These are phyloP conservation scores for Amphiprion percula DNA, from an alignment of 2,113 vertebrate genomes.

Conservation along the genomic window DNA sequence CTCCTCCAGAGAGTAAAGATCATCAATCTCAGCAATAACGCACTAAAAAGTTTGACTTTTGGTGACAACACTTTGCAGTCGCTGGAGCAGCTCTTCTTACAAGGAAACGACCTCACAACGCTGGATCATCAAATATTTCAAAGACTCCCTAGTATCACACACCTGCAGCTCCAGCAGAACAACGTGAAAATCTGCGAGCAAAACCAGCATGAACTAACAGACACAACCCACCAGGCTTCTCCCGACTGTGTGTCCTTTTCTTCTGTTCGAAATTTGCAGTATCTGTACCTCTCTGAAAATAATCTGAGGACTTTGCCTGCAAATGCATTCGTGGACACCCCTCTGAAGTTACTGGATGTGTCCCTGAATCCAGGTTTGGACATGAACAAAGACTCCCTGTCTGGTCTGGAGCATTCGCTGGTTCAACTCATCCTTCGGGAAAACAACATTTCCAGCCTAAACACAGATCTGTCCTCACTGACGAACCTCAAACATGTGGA, in stretches of 20 bases:
- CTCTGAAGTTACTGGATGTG: slow-evolving; percentile 87
- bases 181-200: slow-evolving; percentile 82
- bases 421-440: slow-evolving; percentile 87
- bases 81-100: slow-evolving; percentile 86
- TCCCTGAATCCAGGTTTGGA: slow-evolving; percentile 89
- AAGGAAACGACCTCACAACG: slow-evolving; percentile 84
- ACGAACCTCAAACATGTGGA: slow-evolving; percentile 88
- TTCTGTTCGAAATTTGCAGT: slow-evolving; percentile 77
- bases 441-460: slow-evolving; percentile 85
- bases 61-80: slow-evolving; percentile 59
- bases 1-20: slow-evolving; percentile 80
- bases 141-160: slow-evolving; percentile 83
- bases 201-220: slow-evolving; percentile 28
- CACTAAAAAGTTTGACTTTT: slow-evolving; percentile 84
- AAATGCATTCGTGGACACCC: slow-evolving; percentile 84
- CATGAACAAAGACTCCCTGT: slow-evolving; percentile 84
- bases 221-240: slow-evolving; percentile 39
- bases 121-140: slow-evolving; percentile 85
- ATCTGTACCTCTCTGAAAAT: slow-evolving; percentile 89
- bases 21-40: slow-evolving; percentile 91
- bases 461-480: slow-evolving; percentile 87
- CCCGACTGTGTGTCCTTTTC: slow-evolving; percentile 86
- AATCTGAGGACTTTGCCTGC: slow-evolving; percentile 81
- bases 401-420: slow-evolving; percentile 89
- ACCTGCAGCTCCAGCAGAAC: slow-evolving; percentile 89